Conservation (phyloP, 2,113 vertebrate genomes). For the Uria aalge region DNA sequence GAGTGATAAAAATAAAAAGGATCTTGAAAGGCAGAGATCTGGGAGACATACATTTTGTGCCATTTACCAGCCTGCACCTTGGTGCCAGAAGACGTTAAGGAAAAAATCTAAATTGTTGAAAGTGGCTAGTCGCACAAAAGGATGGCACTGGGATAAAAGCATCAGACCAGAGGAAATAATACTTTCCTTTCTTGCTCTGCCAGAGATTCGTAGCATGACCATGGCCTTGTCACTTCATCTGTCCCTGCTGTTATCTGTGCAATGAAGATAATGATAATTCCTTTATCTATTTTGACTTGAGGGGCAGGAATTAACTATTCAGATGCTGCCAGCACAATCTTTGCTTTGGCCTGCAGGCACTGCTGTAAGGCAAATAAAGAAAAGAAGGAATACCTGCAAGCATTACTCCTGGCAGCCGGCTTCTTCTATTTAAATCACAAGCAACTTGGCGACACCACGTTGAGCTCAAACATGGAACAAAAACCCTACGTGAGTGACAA, state of each 20-base stretch:
- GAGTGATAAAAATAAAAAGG: neutral
- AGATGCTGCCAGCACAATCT: constrained; percentile 23
- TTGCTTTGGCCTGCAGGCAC: constrained; percentile 28
- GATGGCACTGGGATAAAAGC: neutral
- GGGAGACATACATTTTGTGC: neutral
- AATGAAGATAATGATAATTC: constrained; percentile 22
- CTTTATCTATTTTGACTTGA: constrained; percentile 12
- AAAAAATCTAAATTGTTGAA: neutral
- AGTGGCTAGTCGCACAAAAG: neutral
- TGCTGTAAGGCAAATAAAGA: constrained; percentile 54
- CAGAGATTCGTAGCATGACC: neutral
- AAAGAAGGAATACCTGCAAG: constrained; percentile 52
- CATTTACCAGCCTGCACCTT: neutral
- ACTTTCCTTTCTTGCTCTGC: neutral
- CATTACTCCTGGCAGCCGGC: neutral
- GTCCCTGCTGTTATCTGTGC: neutral
- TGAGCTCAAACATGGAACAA: neutral
- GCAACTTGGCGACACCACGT: neutral
- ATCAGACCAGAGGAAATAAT: neutral
- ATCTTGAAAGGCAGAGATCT: neutral
- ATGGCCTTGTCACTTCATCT: neutral
- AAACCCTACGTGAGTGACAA: neutral
- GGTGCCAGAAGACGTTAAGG: neutral
- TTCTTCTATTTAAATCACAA: constrained; percentile 25
- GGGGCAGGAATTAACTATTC: neutral